Evolutionary conservation across 2,888 invertebrate genomes (phyloP), one percentile per base, ranked within the genome.

Genomic region (Eupeodes latifasciatus): DNA sequence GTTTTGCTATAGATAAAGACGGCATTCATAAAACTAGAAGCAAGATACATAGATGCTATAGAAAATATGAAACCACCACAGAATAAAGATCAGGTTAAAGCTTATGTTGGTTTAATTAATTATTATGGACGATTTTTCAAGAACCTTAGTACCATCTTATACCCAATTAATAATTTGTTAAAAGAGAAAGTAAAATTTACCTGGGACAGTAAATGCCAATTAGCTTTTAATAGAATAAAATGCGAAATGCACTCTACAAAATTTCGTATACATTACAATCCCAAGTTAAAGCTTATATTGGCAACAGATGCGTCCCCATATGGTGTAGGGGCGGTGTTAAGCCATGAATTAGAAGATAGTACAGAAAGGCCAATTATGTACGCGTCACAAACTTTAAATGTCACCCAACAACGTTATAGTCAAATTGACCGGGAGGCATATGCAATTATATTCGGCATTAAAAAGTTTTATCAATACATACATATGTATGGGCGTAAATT

Each of bases 31-130:
- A 67, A n/a, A 49, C 49, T 4, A 19, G 14, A 49, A n/a, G n/a
- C 34, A 69, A 69, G 27, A 69, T 69, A n/a, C n/a, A n/a, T n/a
- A 36, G 51, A 53, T 34, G 53, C 67, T n/a, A 69, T 69, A 10
- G 34, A 69, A 51, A 51, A 69, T 53, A 53, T 53, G 53, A 49
- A 49, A 53, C 34, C 14, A 36, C 67, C 67, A 16, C 16, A 14
- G 10, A 36, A 67, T 27, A 67, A 67, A 51, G 51, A 49, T 14
- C 34, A 67, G 27, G 67, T 67, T 9, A 49, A n/a, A 34, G 67
- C 51, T 51, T 67, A 34, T 36, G n/a, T 36, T 51, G 67, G 67
- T 34, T 51, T 67, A 51, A 36, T 36, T 10, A 44, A 64, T 64
- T 64, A 64, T 44, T 44, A 64, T 44, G 64, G 64, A 6, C 14